Base-by-base conservation (phyloP, 2,888 invertebrate species). In the Scaeva pyrastri region DNA sequence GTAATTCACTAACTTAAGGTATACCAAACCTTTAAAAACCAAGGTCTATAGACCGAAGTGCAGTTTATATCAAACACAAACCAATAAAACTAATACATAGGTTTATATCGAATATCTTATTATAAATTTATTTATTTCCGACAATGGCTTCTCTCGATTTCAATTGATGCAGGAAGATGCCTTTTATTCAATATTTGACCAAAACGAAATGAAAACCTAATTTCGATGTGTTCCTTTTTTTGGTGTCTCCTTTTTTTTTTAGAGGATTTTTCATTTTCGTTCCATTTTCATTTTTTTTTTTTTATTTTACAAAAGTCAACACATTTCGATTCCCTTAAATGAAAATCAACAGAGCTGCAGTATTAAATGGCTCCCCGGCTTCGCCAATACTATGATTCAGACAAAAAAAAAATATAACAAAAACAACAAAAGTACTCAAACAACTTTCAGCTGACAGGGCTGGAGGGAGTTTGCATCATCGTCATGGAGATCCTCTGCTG, bases 331-430 rank as follows among this genome's bases (percentile, higher is more conserved):
- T 64, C 43, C 75, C 58, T 75, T 80, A 71, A 84, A 71, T 60
- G 80, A 85, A 85, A 85, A 76, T 66, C 84, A 85, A 85, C 84
- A 84, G 39, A 66, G 50, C 41, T 45, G 19, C 60, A 64, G 60
- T 58, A 62, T 68, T 68, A 68, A 68, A 68, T 52, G 52, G 21
- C 16, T 52, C 12, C 12, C 5, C 71, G 52, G 21, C 16, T 52
- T 8, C 12, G 2, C 71, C 71, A 66, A 58, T 82, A 39, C 68
- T 16, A 31, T 31, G 39, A 66, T 60, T 62, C 39, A 36, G 21
- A 26, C 31, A 66, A 23, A 19, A 11, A 26, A 43, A 12, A 50
- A 19, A 56, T 26, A 48, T 66, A 56, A 62, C 39, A 26, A 43
- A 23, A 39, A n/a, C 10, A 23, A 36, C 31, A 19, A 41, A 77